Percentiles rank a stretch among this genome's conserved stretches.
phyloP scores from a whole-genome alignment of 2,888 invertebrate genomes.

The Lithophane semibrunnea region DNA sequence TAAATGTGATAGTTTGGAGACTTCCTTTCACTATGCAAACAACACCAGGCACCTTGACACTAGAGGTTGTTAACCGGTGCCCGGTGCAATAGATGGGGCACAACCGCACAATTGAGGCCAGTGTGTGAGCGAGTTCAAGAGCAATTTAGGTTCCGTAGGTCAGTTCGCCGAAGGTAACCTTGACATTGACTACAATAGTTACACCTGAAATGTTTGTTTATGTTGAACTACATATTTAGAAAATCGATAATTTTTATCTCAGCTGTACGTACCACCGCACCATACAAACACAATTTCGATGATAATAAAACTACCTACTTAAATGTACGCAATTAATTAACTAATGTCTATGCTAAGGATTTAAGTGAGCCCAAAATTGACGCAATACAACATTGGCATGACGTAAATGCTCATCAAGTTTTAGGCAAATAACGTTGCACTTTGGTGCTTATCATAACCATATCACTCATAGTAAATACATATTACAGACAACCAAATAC shows the following conservation, averaged over 20 bases:
- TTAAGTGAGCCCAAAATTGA: constrained; percentile 4
- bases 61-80: constrained; percentile 90
- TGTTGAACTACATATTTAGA: constrained; percentile 48
- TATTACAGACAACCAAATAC: constrained; percentile 2
- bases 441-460: constrained; percentile 26
- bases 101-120: constrained; percentile 91
- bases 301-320: constrained; percentile 20
- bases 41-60: constrained; percentile 88
- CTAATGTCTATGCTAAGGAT: neutral
- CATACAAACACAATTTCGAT: constrained; percentile 29
- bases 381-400: constrained; percentile 4
- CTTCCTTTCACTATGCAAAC: constrained; percentile 82
- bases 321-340: constrained; percentile 17
- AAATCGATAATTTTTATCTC: constrained; percentile 40
- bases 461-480: constrained; percentile 31
- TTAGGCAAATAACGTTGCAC: constrained; percentile 41
- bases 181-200: constrained; percentile 87
- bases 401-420: constrained; percentile 20
- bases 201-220: constrained; percentile 71
- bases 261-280: neutral
- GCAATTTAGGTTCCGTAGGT: constrained; percentile 91
- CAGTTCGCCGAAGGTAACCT: constrained; percentile 90
- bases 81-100: constrained; percentile 88
- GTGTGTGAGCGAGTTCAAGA: constrained; percentile 90
- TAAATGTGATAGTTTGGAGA: constrained; percentile 75